Conservation (phyloP, 1,140 invertebrate genomes). For the Melanaphis sacchari region DNA sequence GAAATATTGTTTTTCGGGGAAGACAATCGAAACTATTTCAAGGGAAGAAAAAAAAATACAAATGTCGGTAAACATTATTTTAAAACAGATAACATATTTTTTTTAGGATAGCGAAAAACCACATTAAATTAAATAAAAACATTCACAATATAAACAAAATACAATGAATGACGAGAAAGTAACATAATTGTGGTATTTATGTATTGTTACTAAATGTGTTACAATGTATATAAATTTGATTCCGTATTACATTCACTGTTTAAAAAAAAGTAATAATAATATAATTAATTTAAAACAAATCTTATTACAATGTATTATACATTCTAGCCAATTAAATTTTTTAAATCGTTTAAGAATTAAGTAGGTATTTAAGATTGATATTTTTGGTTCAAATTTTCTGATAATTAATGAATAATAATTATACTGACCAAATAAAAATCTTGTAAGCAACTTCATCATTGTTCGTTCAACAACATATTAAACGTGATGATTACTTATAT, state of each 20-base stretch:
- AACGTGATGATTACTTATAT: background rate
- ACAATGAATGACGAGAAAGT: background rate
- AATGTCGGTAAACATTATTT: background rate
- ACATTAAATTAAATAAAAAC: slow-evolving; percentile 4
- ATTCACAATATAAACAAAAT: background rate
- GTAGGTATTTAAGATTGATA: background rate
- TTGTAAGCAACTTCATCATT: background rate
- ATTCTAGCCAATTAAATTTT: background rate
- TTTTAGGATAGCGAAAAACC: background rate
- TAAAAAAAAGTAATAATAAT: background rate
- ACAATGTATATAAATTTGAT: background rate
- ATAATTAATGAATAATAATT: background rate
- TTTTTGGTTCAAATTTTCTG: background rate
- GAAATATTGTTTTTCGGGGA: background rate
- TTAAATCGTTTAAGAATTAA: background rate
- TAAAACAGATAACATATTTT: background rate
- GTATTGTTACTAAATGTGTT: background rate
- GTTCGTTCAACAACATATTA: background rate
- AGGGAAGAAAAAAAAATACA: background rate
- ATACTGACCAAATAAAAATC: too few species aligned
- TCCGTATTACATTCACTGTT: background rate
- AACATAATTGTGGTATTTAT: background rate
- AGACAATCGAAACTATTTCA: background rate
- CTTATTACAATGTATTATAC: background rate
- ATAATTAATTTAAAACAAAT: background rate